Percentiles rank a stretch among this genome's conserved stretches.
Conservation (phyloP, 2,888 invertebrate genomes). For the Seira sanloemensis region DNA sequence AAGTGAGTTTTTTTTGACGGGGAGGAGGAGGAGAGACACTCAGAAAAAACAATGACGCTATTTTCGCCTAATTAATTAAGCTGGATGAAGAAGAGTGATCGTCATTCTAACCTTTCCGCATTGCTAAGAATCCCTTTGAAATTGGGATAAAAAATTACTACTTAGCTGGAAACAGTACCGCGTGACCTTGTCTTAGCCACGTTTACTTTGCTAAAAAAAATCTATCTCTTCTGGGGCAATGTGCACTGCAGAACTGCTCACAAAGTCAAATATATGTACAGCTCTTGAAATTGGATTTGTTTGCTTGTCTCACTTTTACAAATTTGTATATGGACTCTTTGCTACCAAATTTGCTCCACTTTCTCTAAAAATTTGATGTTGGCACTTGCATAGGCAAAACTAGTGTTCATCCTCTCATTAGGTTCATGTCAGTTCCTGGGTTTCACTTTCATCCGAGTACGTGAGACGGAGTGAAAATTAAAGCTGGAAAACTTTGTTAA, state of each 20-base stretch:
- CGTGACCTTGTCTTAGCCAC: neutral
- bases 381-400: constrained; percentile 9
- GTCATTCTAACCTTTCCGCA: constrained; percentile 8
- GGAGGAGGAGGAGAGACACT: constrained; percentile 41
- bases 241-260: neutral
- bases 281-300: too few relatives aligned
- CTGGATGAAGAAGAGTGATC: constrained; percentile 26
- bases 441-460: neutral
- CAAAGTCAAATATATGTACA: too few relatives aligned
- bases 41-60: constrained; percentile 61
- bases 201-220: neutral
- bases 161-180: neutral
- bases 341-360: neutral
- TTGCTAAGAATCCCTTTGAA: neutral
- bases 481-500: constrained; percentile 1
- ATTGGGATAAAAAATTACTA: neutral
- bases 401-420: neutral
- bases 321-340: neutral
- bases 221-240: neutral
- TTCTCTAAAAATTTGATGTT: neutral
- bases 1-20: neutral
- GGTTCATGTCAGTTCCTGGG: neutral
- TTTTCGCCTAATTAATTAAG: constrained; percentile 64
- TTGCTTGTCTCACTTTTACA: too few relatives aligned
- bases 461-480: neutral